Conservation (phyloP, 2,113 vertebrate species). For the Cranoglanis bouderius region DNA sequence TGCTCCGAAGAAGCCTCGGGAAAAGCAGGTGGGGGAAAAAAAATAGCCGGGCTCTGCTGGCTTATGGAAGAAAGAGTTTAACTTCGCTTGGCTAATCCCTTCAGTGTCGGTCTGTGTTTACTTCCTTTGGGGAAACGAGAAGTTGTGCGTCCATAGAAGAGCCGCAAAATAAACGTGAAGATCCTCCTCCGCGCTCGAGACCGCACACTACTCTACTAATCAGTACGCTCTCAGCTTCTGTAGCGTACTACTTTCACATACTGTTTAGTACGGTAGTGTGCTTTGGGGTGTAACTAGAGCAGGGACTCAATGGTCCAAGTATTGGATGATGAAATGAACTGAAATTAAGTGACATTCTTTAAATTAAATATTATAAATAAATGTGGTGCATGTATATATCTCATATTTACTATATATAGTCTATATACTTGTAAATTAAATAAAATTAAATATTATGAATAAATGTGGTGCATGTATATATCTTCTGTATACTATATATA, state of each 20-base stretch:
- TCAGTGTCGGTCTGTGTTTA: slow-evolving; percentile 2
- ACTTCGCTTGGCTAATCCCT: not conserved
- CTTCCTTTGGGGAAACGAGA: not conserved
- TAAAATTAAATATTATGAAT: too few species aligned
- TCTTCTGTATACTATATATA: too few species aligned
- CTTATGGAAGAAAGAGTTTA: not conserved
- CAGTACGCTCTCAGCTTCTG: not conserved
- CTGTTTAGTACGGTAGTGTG: not conserved
- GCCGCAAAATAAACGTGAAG: not conserved
- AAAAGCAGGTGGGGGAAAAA: not conserved
- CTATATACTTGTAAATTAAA: too few species aligned
- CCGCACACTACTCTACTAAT: not conserved
- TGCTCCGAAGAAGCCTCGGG: not conserved
- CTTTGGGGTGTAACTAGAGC: not conserved
- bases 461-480: too few species aligned
- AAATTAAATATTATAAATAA: not conserved
- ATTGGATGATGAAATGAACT: not conserved
- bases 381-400: not conserved
- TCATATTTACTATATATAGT: not conserved
- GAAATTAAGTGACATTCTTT: not conserved
- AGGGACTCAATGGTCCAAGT: not conserved
- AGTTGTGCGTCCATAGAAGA: slow-evolving; percentile 47
- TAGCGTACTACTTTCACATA: not conserved
- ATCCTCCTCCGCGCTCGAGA: not conserved
- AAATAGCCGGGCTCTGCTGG: not conserved